Conservation (phyloP, 2,888 invertebrate species). For the Notocelia uddmanniana region DNA sequence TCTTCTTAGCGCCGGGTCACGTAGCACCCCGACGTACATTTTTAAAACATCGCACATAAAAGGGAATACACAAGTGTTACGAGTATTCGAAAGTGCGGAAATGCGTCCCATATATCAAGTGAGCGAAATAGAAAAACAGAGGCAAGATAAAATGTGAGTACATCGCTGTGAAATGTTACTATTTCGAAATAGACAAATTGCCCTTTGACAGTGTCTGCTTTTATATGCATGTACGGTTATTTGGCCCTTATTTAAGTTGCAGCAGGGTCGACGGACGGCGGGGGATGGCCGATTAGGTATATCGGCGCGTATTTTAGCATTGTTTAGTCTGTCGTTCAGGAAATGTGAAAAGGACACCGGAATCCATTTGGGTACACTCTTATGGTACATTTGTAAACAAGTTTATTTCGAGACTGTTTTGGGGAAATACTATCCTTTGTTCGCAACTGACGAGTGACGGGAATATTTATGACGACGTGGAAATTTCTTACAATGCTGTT, state of each 20-base stretch:
- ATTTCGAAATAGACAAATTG: slow-evolving; percentile 77
- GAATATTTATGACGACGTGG: not conserved
- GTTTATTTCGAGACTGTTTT: not conserved
- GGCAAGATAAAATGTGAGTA: slow-evolving; percentile 78
- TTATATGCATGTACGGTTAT: slow-evolving; percentile 64
- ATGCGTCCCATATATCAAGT: slow-evolving; percentile 83
- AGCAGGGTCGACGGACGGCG: slow-evolving; percentile 40
- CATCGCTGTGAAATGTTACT: slow-evolving; percentile 77
- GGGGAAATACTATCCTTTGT: not conserved
- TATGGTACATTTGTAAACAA: not conserved
- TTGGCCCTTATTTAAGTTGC: slow-evolving; percentile 48
- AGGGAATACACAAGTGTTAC: slow-evolving; percentile 79
- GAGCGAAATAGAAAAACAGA: slow-evolving; percentile 81
- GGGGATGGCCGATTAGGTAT: slow-evolving; percentile 42
- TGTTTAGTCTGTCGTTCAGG: slow-evolving; percentile 25
- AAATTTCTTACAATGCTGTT: not conserved
- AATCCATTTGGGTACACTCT: slow-evolving; percentile 9
- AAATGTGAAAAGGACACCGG: slow-evolving; percentile 16
- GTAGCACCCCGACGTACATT: slow-evolving; percentile 70
- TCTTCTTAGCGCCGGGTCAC: slow-evolving; percentile 52
- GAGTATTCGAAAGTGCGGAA: slow-evolving; percentile 83
- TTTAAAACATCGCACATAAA: slow-evolving; percentile 81
- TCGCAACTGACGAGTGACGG: no score
- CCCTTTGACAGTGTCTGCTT: slow-evolving; percentile 68
- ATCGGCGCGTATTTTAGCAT: slow-evolving; percentile 48